phyloP scores from a whole-genome alignment of 2,113 vertebrate species.

The Cephalopholis sonnerati region DNA sequence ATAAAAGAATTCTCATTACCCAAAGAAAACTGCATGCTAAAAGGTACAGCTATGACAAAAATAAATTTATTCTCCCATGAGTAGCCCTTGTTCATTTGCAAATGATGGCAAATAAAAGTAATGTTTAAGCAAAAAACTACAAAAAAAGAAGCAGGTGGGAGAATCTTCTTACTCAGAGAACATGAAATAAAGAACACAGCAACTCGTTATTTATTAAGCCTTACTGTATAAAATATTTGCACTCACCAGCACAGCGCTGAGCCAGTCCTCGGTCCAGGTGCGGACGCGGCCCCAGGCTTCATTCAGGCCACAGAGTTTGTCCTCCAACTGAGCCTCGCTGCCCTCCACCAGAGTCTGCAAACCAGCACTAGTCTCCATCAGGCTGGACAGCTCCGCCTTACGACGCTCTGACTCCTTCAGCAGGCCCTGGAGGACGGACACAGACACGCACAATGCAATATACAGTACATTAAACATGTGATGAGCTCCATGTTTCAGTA shows the following conservation, averaged over 20 bases:
- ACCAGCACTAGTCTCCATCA: conserved; percentile 89
- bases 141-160: conserved; percentile 17
- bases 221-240: conserved; percentile 1
- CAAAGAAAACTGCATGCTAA: neutral
- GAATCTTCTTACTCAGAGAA: conserved; percentile 21
- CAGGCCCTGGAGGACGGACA: conserved; percentile 84
- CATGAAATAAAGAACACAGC: conserved; percentile 15
- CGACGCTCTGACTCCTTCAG: conserved; percentile 93
- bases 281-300: conserved; percentile 90
- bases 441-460: neutral
- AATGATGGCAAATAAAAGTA: neutral
- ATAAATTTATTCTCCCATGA: neutral
- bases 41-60: neutral
- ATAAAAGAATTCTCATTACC: neutral
- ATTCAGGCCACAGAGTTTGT: conserved; percentile 90
- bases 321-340: conserved; percentile 89
- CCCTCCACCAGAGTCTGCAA: conserved; percentile 92
- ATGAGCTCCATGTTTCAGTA: neutral
- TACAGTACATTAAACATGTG: neutral
- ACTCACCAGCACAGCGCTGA: conserved; percentile 90
- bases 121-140: neutral
- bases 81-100: neutral
- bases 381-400: conserved; percentile 88
- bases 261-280: conserved; percentile 95
- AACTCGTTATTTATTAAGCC: conserved; percentile 14